These are phyloP conservation scores for Drosophila varians DNA, from an alignment of 1,140 invertebrate genomes.

Conservation along the genomic window DNA sequence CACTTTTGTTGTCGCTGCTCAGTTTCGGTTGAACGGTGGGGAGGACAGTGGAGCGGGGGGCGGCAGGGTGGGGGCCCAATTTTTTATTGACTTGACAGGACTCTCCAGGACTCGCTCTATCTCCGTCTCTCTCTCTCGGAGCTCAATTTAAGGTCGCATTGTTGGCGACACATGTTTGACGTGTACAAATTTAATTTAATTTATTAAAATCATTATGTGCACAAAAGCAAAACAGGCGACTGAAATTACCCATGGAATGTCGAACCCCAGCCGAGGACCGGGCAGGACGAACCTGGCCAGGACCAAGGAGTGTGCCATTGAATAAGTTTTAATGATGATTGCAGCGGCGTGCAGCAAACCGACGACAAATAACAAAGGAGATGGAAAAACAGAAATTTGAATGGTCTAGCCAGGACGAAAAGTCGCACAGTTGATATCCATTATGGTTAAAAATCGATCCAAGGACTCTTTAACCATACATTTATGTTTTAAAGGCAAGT, in stretches of 20 bases:
- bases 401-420: background rate
- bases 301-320: constrained; percentile 55
- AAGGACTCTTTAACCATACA: background rate
- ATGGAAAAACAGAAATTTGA: constrained; percentile 14
- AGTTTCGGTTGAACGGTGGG: constrained; percentile 43
- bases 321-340: constrained; percentile 82
- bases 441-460: constrained; percentile 1
- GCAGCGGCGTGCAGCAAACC: constrained; percentile 73
- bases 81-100: constrained; percentile 78
- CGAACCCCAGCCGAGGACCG: constrained; percentile 14
- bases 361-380: constrained; percentile 38
- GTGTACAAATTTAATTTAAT: constrained; percentile 82
- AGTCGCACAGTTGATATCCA: constrained; percentile 27
- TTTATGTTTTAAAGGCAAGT: background rate
- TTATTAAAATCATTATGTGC: constrained; percentile 80
- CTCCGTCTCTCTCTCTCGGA: constrained; percentile 2
- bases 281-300: constrained; percentile 9
- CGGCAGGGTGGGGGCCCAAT: constrained; percentile 35
- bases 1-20: constrained; percentile 76
- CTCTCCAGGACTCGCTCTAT: constrained; percentile 10
- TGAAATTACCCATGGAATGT: constrained; percentile 59
- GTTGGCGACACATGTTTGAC: constrained; percentile 79
- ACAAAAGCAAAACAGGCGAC: constrained; percentile 62
- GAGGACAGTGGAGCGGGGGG: background rate
- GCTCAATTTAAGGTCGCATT: constrained; percentile 75